Evolutionary conservation across 2,113 vertebrate genomes (phyloP).

Genomic region (Xiphias gladius): DNA sequence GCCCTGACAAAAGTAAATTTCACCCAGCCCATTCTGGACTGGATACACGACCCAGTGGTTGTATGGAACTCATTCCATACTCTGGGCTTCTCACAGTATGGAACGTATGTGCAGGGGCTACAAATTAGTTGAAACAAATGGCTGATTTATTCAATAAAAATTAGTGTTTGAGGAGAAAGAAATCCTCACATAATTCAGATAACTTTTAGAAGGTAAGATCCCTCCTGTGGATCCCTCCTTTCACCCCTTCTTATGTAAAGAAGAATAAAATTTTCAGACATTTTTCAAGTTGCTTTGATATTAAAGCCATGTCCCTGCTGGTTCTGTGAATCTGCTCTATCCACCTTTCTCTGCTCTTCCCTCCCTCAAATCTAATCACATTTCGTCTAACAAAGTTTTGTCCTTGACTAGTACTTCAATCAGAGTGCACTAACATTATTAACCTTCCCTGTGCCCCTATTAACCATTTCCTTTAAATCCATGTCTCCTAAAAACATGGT

Average conservation of each 20-base stretch:
- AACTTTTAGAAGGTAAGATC: not conserved
- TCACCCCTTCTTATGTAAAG: not conserved
- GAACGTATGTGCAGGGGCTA: not conserved
- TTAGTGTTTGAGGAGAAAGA: not conserved
- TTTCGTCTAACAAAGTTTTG: slow-evolving; percentile 43
- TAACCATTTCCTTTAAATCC: slow-evolving; percentile 42
- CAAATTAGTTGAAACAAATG: not conserved
- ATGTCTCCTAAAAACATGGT: slow-evolving; percentile 8
- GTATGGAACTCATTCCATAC: not conserved
- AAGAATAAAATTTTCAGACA: slow-evolving; percentile 21
- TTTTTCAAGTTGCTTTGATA: slow-evolving; percentile 9
- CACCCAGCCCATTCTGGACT: too few relatives aligned
- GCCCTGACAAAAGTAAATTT: too few relatives aligned
- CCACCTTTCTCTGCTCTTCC: not conserved
- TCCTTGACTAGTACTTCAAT: slow-evolving; percentile 37
- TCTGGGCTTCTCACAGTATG: not conserved
- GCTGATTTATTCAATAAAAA: slow-evolving; percentile 14
- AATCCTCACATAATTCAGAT: not conserved
- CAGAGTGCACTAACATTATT: slow-evolving; percentile 51
- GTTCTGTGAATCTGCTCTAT: slow-evolving; percentile 15
- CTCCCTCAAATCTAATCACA: slow-evolving; percentile 41
- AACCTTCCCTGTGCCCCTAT: slow-evolving; percentile 32
- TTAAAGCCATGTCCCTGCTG: slow-evolving; percentile 12
- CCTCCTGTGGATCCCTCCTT: not conserved
- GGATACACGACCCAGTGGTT: too few relatives aligned